Base-by-base conservation (phyloP, 2,797 vertebrate species). In the Clarias fuscus region DNA sequence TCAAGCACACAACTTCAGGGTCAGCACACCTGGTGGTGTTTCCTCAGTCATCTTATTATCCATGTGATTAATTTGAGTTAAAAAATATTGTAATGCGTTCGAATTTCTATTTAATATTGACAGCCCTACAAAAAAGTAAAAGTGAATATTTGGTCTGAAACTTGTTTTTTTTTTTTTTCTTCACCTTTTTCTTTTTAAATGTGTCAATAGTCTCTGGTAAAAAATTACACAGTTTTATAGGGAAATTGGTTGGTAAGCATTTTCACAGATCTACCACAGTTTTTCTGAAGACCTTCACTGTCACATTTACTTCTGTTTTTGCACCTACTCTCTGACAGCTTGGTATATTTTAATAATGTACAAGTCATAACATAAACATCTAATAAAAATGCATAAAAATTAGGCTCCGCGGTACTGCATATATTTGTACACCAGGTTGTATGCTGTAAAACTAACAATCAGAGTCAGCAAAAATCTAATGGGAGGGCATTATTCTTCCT, bases 401-500 rank as follows among this genome's bases (percentile, higher is more conserved):
- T 20, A 77, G 27, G 1, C 53, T 59, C 7, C 73, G 18, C 20
- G 18, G 48, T 27, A 27, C 73, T 20, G n/a, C 27, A 18, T 56
- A 30, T 76, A 17, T 76, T 77, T 59, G 30, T 37, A 61, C 59
- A 61, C 56, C 2, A 11, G 27, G 30, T 22, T 78, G 30, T 37
- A 22, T 20, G 10, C 30, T 78, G n/a, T 78, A 78, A 37, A 61
- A 61, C 56, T 14, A 4, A 61, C 30, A 77, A 59, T 77, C 53
- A 59, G 27, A 59, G 27, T 77, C 75, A 77, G 75, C 75, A 61
- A 14, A 78, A 78, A 37, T 59, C 30, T 59, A 78, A 78, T 61
- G 30, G 8, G 27, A 61, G 56, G 33, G 20, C 33, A 40, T 61
- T 33, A 61, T 30, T 78, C 58, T 61, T 37, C 11, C 58, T 78